These are phyloP conservation scores for Phoebastria nigripes DNA, from an alignment of 2,797 vertebrate species.

Conservation along the genomic window DNA sequence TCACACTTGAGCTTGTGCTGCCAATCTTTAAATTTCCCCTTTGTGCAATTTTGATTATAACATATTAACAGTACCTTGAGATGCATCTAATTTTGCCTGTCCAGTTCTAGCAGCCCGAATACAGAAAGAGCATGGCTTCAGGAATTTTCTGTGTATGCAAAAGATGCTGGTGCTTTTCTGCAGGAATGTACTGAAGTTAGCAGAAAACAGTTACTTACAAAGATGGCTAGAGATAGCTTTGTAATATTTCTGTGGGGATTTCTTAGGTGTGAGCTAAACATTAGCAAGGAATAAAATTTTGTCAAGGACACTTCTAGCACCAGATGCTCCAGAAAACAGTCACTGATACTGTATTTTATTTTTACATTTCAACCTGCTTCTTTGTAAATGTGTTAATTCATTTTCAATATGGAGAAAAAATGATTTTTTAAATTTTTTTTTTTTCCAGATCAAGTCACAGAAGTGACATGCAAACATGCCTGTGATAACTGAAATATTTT, in stretches of 20 bases:
- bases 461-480: not conserved
- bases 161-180: not conserved
- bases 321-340: not conserved
- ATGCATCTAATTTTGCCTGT: not conserved
- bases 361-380: not conserved
- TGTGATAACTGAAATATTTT: not conserved
- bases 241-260: not conserved
- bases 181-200: not conserved
- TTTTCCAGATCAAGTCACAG: not conserved
- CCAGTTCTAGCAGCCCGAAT: not conserved
- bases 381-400: not conserved
- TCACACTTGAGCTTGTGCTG: not conserved
- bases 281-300: not conserved
- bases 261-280: not conserved
- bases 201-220: not conserved
- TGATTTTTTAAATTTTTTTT: too few species aligned
- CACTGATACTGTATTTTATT: not conserved
- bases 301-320: not conserved
- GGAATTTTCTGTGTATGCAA: not conserved
- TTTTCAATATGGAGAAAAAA: not conserved
- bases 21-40: not conserved
- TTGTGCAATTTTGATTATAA: not conserved
- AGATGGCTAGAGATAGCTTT: not conserved
- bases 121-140: not conserved
- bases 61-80: not conserved